Evolutionary conservation across 2,113 vertebrate species (phyloP).

Genomic region (Paramisgurnus dabryanus): DNA sequence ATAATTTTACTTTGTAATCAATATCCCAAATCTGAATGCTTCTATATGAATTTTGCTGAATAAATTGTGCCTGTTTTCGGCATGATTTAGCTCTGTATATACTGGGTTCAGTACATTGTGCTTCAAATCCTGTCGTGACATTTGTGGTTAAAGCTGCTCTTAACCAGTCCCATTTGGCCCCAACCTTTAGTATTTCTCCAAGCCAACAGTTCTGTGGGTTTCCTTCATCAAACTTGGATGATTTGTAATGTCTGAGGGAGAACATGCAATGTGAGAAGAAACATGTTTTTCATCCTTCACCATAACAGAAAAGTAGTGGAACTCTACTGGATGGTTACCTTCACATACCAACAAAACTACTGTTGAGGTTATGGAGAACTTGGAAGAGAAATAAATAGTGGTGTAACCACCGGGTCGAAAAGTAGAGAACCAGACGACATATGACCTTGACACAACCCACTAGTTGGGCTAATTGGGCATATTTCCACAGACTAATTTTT

Average conservation of each 20-base stretch:
- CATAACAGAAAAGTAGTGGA: constrained; percentile 26
- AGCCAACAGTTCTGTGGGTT: constrained; percentile 40
- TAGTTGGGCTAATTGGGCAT: constrained; percentile 30
- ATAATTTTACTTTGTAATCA: constrained; percentile 15
- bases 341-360: constrained; percentile 8
- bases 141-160: constrained; percentile 22
- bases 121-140: constrained; percentile 22
- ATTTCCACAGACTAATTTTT: constrained; percentile 42
- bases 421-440: constrained; percentile 47
- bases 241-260: constrained; percentile 32
- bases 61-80: constrained; percentile 3
- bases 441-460: constrained; percentile 33
- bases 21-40: not conserved
- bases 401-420: constrained; percentile 46
- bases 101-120: constrained; percentile 7
- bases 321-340: constrained; percentile 23
- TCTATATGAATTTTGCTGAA: not conserved
- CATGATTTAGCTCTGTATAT: constrained; percentile 11
- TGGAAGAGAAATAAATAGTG: constrained; percentile 42
- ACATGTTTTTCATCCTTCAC: constrained; percentile 44
- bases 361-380: constrained; percentile 21
- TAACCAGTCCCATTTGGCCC: constrained; percentile 15
- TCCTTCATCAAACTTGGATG: constrained; percentile 40
- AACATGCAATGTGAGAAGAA: constrained; percentile 38
- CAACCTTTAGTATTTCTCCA: not conserved